These are phyloP conservation scores for Paramisgurnus dabryanus DNA, from an alignment of 2,113 vertebrate species.

Conservation along the genomic window DNA sequence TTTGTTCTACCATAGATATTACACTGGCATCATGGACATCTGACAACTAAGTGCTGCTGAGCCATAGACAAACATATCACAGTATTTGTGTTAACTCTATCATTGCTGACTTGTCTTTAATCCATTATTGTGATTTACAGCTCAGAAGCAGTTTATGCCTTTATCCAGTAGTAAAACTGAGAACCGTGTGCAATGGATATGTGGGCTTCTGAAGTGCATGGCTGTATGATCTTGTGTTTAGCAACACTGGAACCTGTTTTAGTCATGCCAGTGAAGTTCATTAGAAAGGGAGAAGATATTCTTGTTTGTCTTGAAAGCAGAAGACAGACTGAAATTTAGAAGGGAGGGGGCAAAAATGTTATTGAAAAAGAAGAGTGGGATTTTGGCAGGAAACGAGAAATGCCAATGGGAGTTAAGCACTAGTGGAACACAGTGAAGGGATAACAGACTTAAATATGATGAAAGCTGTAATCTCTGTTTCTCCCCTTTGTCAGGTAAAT, in stretches of 20 bases:
- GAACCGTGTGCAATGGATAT: constrained; percentile 30
- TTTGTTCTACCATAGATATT: not conserved
- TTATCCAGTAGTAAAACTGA: not conserved
- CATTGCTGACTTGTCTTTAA: too few relatives aligned
- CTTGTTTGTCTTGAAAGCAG: constrained; percentile 69
- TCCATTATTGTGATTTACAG: constrained; percentile 7
- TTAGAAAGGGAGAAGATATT: constrained; percentile 62
- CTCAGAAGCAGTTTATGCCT: not conserved
- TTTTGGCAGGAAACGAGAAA: constrained; percentile 44
- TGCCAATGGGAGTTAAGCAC: constrained; percentile 39
- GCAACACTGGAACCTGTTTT: constrained; percentile 58
- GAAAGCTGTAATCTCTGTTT: not conserved
- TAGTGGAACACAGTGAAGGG: constrained; percentile 14
- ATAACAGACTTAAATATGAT: constrained; percentile 1
- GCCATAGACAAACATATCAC: constrained; percentile 22
- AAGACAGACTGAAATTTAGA: constrained; percentile 29
- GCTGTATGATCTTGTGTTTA: constrained; percentile 60
- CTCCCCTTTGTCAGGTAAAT: not conserved
- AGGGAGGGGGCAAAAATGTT: constrained; percentile 39
- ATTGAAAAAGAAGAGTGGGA: not conserved
- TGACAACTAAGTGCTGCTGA: constrained; percentile 9
- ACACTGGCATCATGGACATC: constrained; percentile 1
- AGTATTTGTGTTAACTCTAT: not conserved
- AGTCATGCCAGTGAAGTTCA: constrained; percentile 64
- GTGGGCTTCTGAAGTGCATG: constrained; percentile 48